Percentiles rank a stretch among this genome's conserved stretches.
phyloP scores from a whole-genome alignment of 2,113 vertebrate genomes.

The Zeus faber region DNA sequence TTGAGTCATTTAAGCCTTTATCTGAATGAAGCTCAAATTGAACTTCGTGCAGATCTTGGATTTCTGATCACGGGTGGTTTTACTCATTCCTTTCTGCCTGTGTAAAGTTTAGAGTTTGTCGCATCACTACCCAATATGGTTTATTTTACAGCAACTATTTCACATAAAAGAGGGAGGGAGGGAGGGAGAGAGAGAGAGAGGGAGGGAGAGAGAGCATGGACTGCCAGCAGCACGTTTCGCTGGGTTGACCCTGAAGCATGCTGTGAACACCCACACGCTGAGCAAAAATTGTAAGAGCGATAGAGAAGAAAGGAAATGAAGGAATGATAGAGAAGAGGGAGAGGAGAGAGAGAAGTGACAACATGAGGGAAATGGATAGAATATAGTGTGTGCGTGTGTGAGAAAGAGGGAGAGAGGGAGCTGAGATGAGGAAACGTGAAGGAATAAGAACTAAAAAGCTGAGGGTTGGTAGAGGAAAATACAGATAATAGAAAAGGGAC shows the following conservation, averaged over 20 bases:
- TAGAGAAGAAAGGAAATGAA: slow-evolving; percentile 1
- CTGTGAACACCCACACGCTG: too few relatives aligned
- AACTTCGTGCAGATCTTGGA: too few relatives aligned
- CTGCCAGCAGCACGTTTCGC: too few relatives aligned
- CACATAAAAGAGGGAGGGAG: slow-evolving; percentile 7
- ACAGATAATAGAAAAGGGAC: not conserved
- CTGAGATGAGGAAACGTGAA: not conserved
- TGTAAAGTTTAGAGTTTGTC: slow-evolving; percentile 27
- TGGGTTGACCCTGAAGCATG: too few relatives aligned
- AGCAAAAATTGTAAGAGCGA: not conserved
- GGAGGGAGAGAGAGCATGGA: not conserved
- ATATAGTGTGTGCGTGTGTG: not conserved
- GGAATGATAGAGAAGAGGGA: not conserved
- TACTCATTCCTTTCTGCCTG: too few relatives aligned
- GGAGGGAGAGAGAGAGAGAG: slow-evolving; percentile 7
- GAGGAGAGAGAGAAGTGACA: not conserved
- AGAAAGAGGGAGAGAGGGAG: not conserved
- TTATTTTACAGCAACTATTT: too few relatives aligned
- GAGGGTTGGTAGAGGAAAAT: not conserved
- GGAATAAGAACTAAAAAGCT: too few relatives aligned
- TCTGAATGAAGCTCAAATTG: too few relatives aligned
- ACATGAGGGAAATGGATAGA: not conserved
- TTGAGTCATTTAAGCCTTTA: too few relatives aligned
- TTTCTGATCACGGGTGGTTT: too few relatives aligned
- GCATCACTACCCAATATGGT: too few relatives aligned